Percentiles rank a stretch among this genome's conserved stretches.
These are phyloP conservation scores for Solenopsis invicta DNA, from an alignment of 1,140 invertebrate species.

Conservation along the genomic window DNA sequence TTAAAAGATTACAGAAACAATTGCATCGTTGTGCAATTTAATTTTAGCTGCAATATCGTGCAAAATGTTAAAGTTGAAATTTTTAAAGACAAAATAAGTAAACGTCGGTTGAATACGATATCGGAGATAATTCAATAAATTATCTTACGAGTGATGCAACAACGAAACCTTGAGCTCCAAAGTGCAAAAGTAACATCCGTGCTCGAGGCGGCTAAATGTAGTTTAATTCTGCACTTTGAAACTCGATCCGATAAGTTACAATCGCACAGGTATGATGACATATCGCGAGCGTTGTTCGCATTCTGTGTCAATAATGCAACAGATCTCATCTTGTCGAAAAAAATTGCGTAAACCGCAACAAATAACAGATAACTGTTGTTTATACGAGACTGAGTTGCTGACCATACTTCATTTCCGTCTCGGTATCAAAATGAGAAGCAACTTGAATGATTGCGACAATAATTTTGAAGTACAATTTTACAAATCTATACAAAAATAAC, in stretches of 20 bases:
- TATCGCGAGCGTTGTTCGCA: constrained; percentile 1
- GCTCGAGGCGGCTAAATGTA: neutral
- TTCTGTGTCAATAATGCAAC: neutral
- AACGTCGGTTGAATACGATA: neutral
- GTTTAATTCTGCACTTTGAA: constrained; percentile 66
- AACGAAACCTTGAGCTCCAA: constrained; percentile 52
- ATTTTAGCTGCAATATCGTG: neutral
- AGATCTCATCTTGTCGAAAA: neutral
- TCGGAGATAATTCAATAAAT: constrained; percentile 47
- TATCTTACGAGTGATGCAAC: constrained; percentile 51
- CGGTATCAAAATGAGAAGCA: neutral
- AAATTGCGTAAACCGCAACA: constrained; percentile 27
- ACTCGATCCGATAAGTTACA: constrained; percentile 42
- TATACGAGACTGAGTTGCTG: neutral
- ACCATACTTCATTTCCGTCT: neutral
- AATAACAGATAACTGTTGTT: neutral
- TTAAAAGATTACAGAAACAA: constrained; percentile 18
- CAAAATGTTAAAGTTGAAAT: neutral
- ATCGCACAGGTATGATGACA: constrained; percentile 49
- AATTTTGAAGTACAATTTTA: neutral
- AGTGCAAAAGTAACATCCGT: constrained; percentile 58
- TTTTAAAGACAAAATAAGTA: constrained; percentile 12
- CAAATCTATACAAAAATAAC: neutral
- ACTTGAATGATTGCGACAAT: neutral
- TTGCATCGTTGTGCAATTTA: neutral